A percentile compares a stretch with the other conserved stretches of the same genome.
Conservation (phyloP, 2,113 vertebrate genomes). For the Natator depressus region DNA sequence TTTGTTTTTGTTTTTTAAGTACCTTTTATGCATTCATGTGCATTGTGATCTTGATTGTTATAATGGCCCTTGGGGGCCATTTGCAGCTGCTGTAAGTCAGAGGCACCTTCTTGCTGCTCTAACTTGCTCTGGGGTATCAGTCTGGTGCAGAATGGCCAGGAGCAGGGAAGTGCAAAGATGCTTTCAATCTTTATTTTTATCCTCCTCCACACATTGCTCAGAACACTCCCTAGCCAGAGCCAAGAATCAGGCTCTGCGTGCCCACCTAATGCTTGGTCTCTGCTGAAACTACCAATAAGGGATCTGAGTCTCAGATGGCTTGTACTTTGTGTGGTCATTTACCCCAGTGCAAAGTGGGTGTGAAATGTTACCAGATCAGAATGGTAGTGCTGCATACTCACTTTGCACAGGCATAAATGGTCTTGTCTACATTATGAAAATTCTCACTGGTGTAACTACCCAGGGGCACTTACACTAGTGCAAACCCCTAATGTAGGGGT, state of each 20-base stretch:
- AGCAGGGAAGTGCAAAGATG: accelerated
- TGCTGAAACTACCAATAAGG: not conserved
- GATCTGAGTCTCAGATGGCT: not conserved
- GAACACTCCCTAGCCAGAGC: accelerated
- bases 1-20: not conserved
- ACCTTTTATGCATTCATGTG: not conserved
- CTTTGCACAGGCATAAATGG: not conserved
- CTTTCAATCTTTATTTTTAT: not conserved
- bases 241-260: not conserved
- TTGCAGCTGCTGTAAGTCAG: not conserved
- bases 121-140: too few species aligned
- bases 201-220: accelerated
- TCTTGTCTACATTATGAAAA: accelerated
- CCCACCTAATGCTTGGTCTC: accelerated
- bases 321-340: not conserved
- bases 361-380: not conserved
- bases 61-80: not conserved
- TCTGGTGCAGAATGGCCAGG: not conserved
- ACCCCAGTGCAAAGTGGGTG: not conserved
- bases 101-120: not conserved
- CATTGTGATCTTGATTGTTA: not conserved
- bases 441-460: not conserved
- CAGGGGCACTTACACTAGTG: not conserved
- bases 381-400: not conserved
- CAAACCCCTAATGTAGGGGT: not conserved